These are phyloP conservation scores for Stenolophus ochropezus DNA, from an alignment of 2,888 invertebrate species.

Conservation along the genomic window DNA sequence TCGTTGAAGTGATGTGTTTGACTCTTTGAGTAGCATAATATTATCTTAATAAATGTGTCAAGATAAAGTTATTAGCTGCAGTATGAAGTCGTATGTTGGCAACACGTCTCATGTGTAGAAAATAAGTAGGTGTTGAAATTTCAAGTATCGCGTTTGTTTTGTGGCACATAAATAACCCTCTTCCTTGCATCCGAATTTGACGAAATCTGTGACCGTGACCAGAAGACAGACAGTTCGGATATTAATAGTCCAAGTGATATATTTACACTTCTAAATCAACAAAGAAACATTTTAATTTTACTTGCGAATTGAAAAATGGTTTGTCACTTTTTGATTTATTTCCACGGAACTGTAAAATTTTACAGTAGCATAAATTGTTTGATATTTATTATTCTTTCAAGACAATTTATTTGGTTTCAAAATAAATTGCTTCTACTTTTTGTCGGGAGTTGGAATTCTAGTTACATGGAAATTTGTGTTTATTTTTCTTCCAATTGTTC, in stretches of 20 bases:
- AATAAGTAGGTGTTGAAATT: not conserved
- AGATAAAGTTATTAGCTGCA: not conserved
- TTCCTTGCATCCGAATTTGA: not conserved
- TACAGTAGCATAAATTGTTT: not conserved
- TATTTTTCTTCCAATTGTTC: not conserved
- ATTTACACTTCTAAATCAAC: slow-evolving; percentile 5
- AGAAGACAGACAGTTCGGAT: not conserved
- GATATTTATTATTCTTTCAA: not conserved
- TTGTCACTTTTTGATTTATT: slow-evolving; percentile 25
- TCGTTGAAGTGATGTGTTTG: not conserved
- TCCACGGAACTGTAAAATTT: not conserved
- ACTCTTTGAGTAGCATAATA: not conserved
- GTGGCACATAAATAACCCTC: slow-evolving; percentile 6
- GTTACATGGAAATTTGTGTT: not conserved
- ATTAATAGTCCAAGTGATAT: slow-evolving; percentile 17
- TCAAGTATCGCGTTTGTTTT: slow-evolving; percentile 11
- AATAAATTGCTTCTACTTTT: not conserved
- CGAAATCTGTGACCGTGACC: slow-evolving; percentile 20
- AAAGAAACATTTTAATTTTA: slow-evolving; percentile 5
- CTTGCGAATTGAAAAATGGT: slow-evolving; percentile 14
- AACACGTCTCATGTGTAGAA: not conserved
- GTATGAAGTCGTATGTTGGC: not conserved
- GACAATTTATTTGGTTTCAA: slow-evolving; percentile 3
- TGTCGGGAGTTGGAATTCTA: not conserved
- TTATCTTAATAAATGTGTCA: not conserved